Percentiles rank a stretch among this genome's conserved stretches.
Conservation (phyloP, 2,888 invertebrate species). For the Hydrotaea cyrtoneurina region DNA sequence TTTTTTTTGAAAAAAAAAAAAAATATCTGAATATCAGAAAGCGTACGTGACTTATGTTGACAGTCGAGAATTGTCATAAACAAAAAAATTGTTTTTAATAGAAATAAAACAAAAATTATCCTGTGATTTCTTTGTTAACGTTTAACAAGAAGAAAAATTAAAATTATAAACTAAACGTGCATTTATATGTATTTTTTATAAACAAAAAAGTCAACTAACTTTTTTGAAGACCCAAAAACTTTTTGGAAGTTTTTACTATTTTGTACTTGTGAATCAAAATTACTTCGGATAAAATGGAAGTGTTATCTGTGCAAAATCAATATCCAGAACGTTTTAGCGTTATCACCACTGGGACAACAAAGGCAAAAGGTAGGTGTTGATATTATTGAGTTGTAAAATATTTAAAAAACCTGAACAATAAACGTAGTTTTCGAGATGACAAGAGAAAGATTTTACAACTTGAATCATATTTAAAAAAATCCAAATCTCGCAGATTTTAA, state of each 20-base stretch:
- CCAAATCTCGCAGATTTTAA: too few species aligned
- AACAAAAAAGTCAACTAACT: conserved; percentile 42
- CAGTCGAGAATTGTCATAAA: conserved; percentile 49
- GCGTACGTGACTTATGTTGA: conserved; percentile 63
- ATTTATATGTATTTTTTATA: conserved; percentile 56
- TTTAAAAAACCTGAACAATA: background rate
- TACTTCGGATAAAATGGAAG: conserved; percentile 70
- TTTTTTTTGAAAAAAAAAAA: conserved; percentile 22
- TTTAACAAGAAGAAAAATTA: conserved; percentile 52
- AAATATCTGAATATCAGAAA: conserved; percentile 58
- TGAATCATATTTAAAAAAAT: too few species aligned
- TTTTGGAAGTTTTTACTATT: conserved; percentile 35
- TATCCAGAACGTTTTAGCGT: conserved; percentile 67
- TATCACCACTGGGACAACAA: conserved; percentile 55
- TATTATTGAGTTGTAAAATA: background rate
- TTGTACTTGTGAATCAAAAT: conserved; percentile 57
- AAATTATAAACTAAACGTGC: conserved; percentile 50
- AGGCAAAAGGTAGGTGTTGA: conserved; percentile 58
- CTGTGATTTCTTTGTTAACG: conserved; percentile 63
- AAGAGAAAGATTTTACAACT: too few species aligned
- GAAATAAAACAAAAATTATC: conserved; percentile 42
- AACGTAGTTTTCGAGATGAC: too few species aligned
- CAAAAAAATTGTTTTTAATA: conserved; percentile 27
- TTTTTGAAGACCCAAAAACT: conserved; percentile 31
- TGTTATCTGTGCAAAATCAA: conserved; percentile 70